These are phyloP conservation scores for Drosophila azteca DNA, from an alignment of 1,140 invertebrate genomes.

Conservation along the genomic window DNA sequence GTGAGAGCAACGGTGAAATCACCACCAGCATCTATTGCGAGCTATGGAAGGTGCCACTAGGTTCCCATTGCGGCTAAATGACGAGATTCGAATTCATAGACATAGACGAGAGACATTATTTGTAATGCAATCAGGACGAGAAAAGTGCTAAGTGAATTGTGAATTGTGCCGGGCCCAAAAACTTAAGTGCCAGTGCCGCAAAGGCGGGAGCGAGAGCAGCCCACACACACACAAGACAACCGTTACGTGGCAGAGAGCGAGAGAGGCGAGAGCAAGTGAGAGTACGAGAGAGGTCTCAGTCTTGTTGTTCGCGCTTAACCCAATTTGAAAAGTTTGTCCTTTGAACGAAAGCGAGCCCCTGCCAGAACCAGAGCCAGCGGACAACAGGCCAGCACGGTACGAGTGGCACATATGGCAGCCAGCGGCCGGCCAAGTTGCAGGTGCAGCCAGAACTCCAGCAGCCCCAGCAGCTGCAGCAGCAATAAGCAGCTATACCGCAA, in stretches of 20 bases:
- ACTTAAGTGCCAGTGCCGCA: slow-evolving; percentile 45
- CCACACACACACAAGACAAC: neutral
- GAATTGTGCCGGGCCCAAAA: slow-evolving; percentile 54
- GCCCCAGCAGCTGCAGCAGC: slow-evolving; percentile 34
- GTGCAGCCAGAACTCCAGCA: slow-evolving; percentile 16
- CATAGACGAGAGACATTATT: slow-evolving; percentile 56
- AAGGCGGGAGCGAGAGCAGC: slow-evolving; percentile 30
- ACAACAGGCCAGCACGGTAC: neutral
- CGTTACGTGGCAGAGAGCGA: slow-evolving; percentile 35
- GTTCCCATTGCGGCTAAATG: slow-evolving; percentile 15
- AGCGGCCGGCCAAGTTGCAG: slow-evolving; percentile 27
- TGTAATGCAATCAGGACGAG: slow-evolving; percentile 68
- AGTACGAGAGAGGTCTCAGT: slow-evolving; percentile 22
- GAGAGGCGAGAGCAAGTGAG: slow-evolving; percentile 13
- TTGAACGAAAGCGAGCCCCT: slow-evolving; percentile 25
- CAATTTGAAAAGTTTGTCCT: slow-evolving; percentile 73
- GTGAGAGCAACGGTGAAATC: slow-evolving; percentile 56
- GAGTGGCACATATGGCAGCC: slow-evolving; percentile 59
- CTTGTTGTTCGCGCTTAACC: slow-evolving; percentile 56
- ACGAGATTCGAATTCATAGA: slow-evolving; percentile 6
- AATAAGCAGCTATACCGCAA: slow-evolving; percentile 53
- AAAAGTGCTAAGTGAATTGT: slow-evolving; percentile 71
- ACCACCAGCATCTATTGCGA: slow-evolving; percentile 36
- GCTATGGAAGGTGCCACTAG: slow-evolving; percentile 38
- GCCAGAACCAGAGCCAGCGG: slow-evolving; percentile 7